Evolutionary conservation across 2,888 invertebrate genomes (phyloP).

Genomic region (Ethmia dodecea): DNA sequence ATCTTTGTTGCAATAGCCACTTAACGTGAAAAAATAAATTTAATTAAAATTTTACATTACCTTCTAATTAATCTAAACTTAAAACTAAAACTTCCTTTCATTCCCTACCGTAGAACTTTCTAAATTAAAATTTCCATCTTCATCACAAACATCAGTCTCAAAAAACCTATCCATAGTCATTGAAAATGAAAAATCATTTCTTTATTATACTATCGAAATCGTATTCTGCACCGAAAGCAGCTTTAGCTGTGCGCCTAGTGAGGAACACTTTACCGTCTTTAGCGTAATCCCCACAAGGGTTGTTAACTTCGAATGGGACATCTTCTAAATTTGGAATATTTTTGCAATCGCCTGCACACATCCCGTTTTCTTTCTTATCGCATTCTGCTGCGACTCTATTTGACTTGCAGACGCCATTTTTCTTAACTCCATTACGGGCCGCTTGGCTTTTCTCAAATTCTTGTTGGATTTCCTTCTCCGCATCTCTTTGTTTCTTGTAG

Average conservation of each 20-base stretch:
- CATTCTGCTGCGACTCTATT: constrained; percentile 27
- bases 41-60: too few species aligned
- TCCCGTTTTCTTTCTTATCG: constrained; percentile 31
- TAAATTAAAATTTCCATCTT: constrained; percentile 31
- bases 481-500: constrained; percentile 59
- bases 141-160: constrained; percentile 73
- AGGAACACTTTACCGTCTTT: constrained; percentile 53
- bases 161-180: constrained; percentile 44
- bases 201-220: constrained; percentile 58
- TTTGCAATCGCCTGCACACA: constrained; percentile 33
- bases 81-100: constrained; percentile 31
- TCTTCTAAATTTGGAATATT: constrained; percentile 37
- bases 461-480: constrained; percentile 36
- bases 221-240: constrained; percentile 43
- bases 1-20: too few species aligned
- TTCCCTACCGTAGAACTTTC: constrained; percentile 18
- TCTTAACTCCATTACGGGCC: constrained; percentile 26
- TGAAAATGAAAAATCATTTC: constrained; percentile 52
- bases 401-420: constrained; percentile 25
- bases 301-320: constrained; percentile 46
- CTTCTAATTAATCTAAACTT: too few species aligned
- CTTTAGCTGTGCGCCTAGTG: constrained; percentile 53
- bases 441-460: constrained; percentile 31
- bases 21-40: too few species aligned
- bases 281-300: constrained; percentile 51